Evolutionary conservation across 2,797 vertebrate species (phyloP).

Genomic region (Huso huso): DNA sequence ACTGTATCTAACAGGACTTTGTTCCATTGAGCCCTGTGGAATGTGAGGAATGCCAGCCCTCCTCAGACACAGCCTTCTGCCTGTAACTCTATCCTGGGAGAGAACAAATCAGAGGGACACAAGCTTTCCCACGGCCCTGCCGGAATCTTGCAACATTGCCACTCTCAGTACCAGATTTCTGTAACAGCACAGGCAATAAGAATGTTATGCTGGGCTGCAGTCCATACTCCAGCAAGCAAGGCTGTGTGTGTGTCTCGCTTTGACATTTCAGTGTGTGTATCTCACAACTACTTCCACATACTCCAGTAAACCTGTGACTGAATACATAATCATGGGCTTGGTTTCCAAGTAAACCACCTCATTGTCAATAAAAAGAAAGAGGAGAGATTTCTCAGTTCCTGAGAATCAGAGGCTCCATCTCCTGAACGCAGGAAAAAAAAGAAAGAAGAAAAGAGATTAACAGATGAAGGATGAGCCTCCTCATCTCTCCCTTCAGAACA

Average conservation of each 20-base stretch:
- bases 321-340: conserved; percentile 3
- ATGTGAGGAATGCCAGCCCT: conserved; percentile 43
- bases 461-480: too few relatives aligned
- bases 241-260: too few relatives aligned
- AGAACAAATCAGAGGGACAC: conserved; percentile 43
- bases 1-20: conserved; percentile 25
- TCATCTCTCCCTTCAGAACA: too few relatives aligned
- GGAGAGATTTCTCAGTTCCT: conserved; percentile 3
- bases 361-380: conserved; percentile 4
- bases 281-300: neutral
- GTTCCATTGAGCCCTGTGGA: conserved; percentile 41
- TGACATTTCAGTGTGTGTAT: too few relatives aligned
- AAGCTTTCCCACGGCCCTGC: conserved; percentile 63
- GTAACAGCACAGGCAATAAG: too few relatives aligned
- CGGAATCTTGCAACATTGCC: conserved; percentile 1
- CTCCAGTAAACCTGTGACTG: conserved; percentile 6
- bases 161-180: too few relatives aligned
- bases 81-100: conserved; percentile 58
- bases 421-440: too few relatives aligned
- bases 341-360: conserved; percentile 17
- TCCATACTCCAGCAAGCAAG: too few relatives aligned
- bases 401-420: neutral
- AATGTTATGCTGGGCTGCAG: too few relatives aligned
- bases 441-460: too few relatives aligned
- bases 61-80: conserved; percentile 41